phyloP scores from a whole-genome alignment of 2,113 vertebrate species.

The Columba janthina region DNA sequence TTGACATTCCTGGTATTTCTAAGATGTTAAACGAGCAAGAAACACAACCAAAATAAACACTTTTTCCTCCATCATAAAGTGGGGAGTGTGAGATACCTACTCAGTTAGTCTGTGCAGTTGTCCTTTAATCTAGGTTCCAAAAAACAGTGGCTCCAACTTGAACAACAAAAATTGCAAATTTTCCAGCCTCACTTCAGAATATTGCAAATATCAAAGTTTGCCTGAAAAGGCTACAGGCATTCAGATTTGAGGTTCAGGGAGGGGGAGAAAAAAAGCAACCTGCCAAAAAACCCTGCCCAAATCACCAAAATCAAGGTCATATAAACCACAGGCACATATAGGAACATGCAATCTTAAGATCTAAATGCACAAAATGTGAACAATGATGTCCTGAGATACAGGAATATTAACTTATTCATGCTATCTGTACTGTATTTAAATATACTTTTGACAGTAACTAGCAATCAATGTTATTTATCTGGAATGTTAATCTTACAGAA shows the following conservation, averaged over 20 bases:
- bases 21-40: background rate
- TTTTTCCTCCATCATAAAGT: background rate
- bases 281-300: background rate
- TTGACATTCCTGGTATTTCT: slow-evolving; percentile 22
- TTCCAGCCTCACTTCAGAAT: background rate
- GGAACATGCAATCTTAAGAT: background rate
- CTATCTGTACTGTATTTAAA: background rate
- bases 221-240: background rate
- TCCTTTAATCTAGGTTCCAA: background rate
- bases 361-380: background rate
- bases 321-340: background rate
- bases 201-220: background rate
- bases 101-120: background rate
- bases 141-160: background rate
- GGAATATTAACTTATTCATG: background rate
- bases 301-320: background rate
- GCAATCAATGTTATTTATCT: background rate
- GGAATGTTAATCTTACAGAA: background rate
- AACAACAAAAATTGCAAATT: background rate
- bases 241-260: background rate
- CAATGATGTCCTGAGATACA: background rate
- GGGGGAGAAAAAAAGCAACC: background rate
- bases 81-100: background rate
- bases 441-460: background rate
- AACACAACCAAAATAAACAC: slow-evolving; percentile 25